Base-by-base conservation (phyloP, 30 jellyfish, hydroid and myxozoan species). In the Hydra vulgaris region DNA sequence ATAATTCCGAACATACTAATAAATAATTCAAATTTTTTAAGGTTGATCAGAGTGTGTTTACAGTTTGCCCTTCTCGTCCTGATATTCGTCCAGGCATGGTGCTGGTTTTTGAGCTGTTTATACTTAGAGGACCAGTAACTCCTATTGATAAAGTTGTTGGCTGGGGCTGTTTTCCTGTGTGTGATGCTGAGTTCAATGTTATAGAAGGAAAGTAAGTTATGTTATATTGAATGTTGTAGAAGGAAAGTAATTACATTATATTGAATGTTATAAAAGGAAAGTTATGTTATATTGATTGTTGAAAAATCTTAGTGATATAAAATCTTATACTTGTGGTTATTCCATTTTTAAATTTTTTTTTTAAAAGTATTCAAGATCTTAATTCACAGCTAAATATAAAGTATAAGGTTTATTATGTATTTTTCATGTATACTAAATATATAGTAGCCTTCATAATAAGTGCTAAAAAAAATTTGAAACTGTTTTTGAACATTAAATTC, bases 141-240 rank as follows among this genome's bases (percentile, higher is more conserved):
- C 96, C 98, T 12, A 91, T 86, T 12, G 98, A 86, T 80, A 83
- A 91, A 80, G 95, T 91, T 25, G 95, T 91, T 66, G 98, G 96
- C 8, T 91, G 98, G 98, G 98, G 98, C 3, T 91, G 98, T 71
- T 91, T 91, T 70, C 98, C 98, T 0, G 83, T 91, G 66, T 91
- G 96, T 81, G 98, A 91, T 84, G 96, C 95, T 21, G 95, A 87
- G 54, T 91, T 91, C 83, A 83, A 87, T 61, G 87, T 91, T 77
- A 83, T 87, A 15, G 98, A 91, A 17, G 98, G 98, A 73, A 91
- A 84, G 98, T 91, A 80, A 78, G 96, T 67, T n/a, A 8, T 22
- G 5, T 56, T 56, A 15, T 56, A 56, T 17, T 17, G 24, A 15
- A 16, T 22, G 24, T 71, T 17, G 79, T 56, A 15, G 71, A 17